Conservation (phyloP, 2,797 vertebrate species). For the Hirundo rustica region DNA sequence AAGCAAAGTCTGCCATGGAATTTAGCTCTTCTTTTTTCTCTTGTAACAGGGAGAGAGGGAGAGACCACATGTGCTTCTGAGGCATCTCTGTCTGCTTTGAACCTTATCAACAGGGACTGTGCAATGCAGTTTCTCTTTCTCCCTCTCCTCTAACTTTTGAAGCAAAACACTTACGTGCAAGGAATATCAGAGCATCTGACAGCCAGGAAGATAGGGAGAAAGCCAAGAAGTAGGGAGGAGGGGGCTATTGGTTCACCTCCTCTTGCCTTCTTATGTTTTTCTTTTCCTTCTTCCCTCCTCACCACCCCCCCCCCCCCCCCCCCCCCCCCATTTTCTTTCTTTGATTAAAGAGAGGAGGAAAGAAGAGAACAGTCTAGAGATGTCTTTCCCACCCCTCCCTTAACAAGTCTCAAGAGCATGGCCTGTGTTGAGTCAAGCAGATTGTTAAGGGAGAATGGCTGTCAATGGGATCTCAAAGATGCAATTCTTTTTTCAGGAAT, state of each 20-base stretch:
- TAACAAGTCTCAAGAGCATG: conserved; percentile 62
- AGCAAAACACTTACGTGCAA: conserved; percentile 69
- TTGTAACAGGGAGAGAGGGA: conserved; percentile 11
- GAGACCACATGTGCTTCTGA: conserved; percentile 62
- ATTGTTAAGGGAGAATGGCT: conserved; percentile 52
- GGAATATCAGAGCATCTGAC: conserved; percentile 65
- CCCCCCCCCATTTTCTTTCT: neutral
- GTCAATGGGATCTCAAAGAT: conserved; percentile 52
- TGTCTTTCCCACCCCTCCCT: conserved; percentile 17
- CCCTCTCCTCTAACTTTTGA: conserved; percentile 68
- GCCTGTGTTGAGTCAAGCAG: conserved; percentile 52
- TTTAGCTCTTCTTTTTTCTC: conserved; percentile 52
- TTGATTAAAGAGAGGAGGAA: conserved; percentile 56
- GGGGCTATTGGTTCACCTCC: neutral
- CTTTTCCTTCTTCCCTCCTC: neutral
- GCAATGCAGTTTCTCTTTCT: conserved; percentile 57
- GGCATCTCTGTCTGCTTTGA: conserved; percentile 68
- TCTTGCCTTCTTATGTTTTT: neutral
- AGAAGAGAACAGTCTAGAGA: conserved; percentile 25
- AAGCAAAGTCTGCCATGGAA: conserved; percentile 49
- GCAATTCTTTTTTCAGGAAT: conserved; percentile 8
- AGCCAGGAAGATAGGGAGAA: conserved; percentile 35
- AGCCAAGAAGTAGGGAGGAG: conserved; percentile 32
- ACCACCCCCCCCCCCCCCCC: too few species aligned
- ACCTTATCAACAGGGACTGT: conserved; percentile 73